Evolutionary conservation across 2,888 invertebrate genomes (phyloP).

Genomic region (Noctua janthe): DNA sequence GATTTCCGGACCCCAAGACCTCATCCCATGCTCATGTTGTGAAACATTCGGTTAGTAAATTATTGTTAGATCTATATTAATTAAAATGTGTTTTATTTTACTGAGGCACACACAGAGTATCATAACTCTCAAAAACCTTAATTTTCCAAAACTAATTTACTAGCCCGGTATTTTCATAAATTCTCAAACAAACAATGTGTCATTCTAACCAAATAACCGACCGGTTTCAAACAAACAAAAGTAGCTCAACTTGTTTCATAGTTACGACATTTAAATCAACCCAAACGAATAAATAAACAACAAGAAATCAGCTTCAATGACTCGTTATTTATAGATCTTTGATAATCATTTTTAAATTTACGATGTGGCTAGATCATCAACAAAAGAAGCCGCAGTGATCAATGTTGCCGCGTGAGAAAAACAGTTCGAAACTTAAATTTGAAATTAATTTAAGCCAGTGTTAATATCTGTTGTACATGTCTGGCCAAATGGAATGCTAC

Average conservation of each 20-base stretch:
- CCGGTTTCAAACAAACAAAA: conserved; percentile 57
- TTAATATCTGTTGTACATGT: conserved; percentile 72
- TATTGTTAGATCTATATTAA: no score
- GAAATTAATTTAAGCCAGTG: conserved; percentile 81
- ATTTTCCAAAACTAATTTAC: background rate
- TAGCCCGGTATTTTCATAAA: background rate
- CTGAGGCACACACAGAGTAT: background rate
- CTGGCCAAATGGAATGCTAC: conserved; percentile 57
- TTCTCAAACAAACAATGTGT: conserved; percentile 23
- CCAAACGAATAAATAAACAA: conserved; percentile 66
- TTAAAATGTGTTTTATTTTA: background rate
- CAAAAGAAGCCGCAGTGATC: conserved; percentile 72
- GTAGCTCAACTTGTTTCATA: conserved; percentile 49
- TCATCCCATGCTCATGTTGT: no score
- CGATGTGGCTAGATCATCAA: conserved; percentile 68
- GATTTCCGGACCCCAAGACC: no score
- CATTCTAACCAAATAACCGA: conserved; percentile 31
- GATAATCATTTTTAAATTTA: conserved; percentile 74
- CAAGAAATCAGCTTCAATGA: conserved; percentile 69
- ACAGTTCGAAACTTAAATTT: conserved; percentile 76
- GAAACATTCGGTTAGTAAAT: no score
- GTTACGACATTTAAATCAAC: conserved; percentile 69
- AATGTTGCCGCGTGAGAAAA: conserved; percentile 81
- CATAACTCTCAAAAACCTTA: background rate
- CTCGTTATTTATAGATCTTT: conserved; percentile 71